These are phyloP conservation scores for Amazona guildingii DNA, from an alignment of 2,113 vertebrate species.

Conservation along the genomic window DNA sequence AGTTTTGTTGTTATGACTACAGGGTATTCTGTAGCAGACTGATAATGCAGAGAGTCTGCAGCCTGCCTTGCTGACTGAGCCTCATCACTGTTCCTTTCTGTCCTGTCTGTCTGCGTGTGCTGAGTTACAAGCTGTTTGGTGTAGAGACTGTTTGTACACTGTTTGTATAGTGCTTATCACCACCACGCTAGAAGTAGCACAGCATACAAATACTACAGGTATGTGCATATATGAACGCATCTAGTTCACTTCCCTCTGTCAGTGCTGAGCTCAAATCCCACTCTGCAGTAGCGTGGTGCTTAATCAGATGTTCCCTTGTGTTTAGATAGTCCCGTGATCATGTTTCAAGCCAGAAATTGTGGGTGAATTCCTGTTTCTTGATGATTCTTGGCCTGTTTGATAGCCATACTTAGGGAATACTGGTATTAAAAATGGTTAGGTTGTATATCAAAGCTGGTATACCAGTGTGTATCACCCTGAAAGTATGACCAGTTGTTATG, in stretches of 20 bases:
- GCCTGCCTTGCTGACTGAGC: background rate
- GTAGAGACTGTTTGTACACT: background rate
- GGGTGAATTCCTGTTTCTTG: background rate
- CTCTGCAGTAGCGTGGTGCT: background rate
- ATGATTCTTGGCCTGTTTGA: background rate
- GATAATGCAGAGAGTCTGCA: background rate
- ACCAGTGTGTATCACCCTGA: background rate
- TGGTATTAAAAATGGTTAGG: background rate
- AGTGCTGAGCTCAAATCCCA: background rate
- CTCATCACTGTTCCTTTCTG: background rate
- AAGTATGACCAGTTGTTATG: background rate
- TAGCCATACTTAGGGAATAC: background rate
- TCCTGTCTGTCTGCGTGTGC: background rate
- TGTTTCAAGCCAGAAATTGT: background rate
- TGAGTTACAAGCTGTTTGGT: background rate
- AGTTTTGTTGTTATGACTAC: conserved; percentile 37
- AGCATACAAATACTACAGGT: background rate
- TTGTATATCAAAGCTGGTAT: background rate
- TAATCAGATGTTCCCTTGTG: background rate
- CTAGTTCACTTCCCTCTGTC: background rate
- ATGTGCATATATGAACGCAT: fast-evolving
- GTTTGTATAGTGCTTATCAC: background rate
- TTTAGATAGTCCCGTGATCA: background rate
- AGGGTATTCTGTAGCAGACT: background rate
- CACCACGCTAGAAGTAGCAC: fast-evolving